Evolutionary conservation across 2,113 vertebrate species (phyloP), one percentile per base, ranked within the genome.

Genomic region (Psittacara wagleri): DNA sequence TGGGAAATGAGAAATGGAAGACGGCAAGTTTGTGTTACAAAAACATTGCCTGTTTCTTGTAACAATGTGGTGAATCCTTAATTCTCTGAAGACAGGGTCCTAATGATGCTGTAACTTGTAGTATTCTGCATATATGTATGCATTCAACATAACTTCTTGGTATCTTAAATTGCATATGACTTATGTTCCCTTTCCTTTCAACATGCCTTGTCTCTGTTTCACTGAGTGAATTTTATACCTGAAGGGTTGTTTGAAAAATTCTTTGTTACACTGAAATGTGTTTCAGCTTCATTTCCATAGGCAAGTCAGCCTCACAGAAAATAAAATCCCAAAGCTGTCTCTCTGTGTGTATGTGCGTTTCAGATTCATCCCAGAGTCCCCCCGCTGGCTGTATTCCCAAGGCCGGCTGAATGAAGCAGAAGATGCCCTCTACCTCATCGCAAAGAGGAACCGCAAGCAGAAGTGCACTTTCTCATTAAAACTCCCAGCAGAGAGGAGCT

Each of bases 291-390:
- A 37, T 59, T 84, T 64, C 41, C 29, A 5, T 64, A 68, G 68
- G 46, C 49, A 74, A 27, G 27, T 79, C 43, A 81, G n/a, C 52
- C 20, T 76, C 7, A 2, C 2, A 44, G 66, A 82, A 11, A 83
- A 41, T 8, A 64, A 63, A 63, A 9, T 41, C 52, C 72, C 92
- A 5, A 82, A 68, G 13, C 11, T 67, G 18, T 46, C 14, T 82
- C 2, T 66, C 11, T 92, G 7, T 54, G 1, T 29, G 5, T 81
- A 2, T 66, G 2, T 97, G 86, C 88, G 41, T 97, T 98, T 94
- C 96, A 98, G 98, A 82, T 98, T 97, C 94, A 97, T 98, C 96
- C 98, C 98, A 5, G 98, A 98, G 91, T 98, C 98, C 10, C 98
- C 98, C 11, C 98, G 98, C 86, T 98, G 98, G 98, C 97, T 98